A percentile compares a stretch with the other conserved stretches of the same genome.
Evolutionary conservation across 2,888 invertebrate species (phyloP).

Genomic region (Drosophila cognata): DNA sequence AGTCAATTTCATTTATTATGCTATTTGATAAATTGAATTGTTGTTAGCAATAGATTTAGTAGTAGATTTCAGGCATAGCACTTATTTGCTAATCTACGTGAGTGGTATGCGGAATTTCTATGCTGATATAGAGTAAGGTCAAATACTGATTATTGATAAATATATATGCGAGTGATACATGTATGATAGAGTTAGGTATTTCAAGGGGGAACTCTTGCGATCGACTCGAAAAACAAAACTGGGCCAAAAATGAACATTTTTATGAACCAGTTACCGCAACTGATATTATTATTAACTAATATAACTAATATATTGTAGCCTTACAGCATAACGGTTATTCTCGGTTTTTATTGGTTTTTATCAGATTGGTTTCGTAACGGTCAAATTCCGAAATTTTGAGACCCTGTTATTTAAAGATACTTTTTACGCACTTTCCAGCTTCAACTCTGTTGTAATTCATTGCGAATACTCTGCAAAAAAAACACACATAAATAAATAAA

Average conservation of each 20-base stretch:
- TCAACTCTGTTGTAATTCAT: slow-evolving; percentile 7
- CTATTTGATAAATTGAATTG: slow-evolving; percentile 3
- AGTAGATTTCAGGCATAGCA: not conserved
- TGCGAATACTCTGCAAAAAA: not conserved
- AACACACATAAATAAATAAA: not conserved
- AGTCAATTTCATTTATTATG: slow-evolving; percentile 19
- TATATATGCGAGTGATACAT: not conserved
- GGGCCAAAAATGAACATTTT: not conserved
- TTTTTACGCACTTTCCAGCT: not conserved
- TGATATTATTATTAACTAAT: not conserved
- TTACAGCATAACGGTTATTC: not conserved
- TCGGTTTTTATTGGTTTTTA: not conserved
- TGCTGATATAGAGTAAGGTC: not conserved
- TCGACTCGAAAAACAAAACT: not conserved
- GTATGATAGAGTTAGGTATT: not conserved
- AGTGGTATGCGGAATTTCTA: not conserved
- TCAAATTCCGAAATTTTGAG: not conserved
- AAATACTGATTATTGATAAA: not conserved
- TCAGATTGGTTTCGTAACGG: not conserved
- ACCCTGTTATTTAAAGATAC: not conserved
- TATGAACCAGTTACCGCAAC: not conserved
- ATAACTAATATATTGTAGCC: not conserved
- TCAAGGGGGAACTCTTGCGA: not conserved
- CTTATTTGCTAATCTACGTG: not conserved
- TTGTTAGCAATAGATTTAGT: not conserved